Conservation (phyloP, 2,888 invertebrate species). For the Caenorhabditis becei region DNA sequence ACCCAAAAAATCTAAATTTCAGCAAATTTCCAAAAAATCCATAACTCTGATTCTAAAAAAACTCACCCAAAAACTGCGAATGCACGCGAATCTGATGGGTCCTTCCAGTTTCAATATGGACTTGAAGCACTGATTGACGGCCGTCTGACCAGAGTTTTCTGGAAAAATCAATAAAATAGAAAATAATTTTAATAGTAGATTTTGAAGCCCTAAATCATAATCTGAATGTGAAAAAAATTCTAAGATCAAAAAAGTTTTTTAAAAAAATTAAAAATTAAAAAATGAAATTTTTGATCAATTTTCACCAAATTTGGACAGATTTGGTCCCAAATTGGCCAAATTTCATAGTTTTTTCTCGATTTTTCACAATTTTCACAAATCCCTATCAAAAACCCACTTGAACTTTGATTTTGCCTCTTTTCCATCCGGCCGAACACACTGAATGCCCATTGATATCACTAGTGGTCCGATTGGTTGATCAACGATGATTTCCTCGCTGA, state of each 20-base stretch:
- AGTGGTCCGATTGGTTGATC: conserved; percentile 79
- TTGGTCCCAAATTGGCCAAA: too few relatives aligned
- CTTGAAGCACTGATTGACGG: conserved; percentile 90
- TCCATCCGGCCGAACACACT: conserved; percentile 93
- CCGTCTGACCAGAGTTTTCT: conserved; percentile 71
- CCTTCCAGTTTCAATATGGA: conserved; percentile 95
- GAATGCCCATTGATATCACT: conserved; percentile 94
- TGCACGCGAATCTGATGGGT: conserved; percentile 99
- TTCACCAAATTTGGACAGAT: too few relatives aligned
- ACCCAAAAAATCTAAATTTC: not conserved
- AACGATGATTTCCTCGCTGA: conserved; percentile 77
- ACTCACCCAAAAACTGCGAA: conserved; percentile 93
- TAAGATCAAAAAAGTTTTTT: too few relatives aligned
- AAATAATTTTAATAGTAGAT: not conserved
- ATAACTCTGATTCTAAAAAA: not conserved
- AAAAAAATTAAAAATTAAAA: too few relatives aligned
- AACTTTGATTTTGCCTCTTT: conserved; percentile 71
- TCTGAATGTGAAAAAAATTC: too few relatives aligned
- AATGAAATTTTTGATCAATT: too few relatives aligned
- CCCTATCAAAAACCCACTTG: conserved; percentile 24
- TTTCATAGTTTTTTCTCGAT: too few relatives aligned
- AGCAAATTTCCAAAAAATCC: not conserved
- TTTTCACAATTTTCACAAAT: not conserved
- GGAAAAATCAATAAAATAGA: not conserved
- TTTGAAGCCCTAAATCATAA: too few relatives aligned